Evolutionary conservation across 2,113 vertebrate species (phyloP).

Genomic region (Toxotes chatareus): DNA sequence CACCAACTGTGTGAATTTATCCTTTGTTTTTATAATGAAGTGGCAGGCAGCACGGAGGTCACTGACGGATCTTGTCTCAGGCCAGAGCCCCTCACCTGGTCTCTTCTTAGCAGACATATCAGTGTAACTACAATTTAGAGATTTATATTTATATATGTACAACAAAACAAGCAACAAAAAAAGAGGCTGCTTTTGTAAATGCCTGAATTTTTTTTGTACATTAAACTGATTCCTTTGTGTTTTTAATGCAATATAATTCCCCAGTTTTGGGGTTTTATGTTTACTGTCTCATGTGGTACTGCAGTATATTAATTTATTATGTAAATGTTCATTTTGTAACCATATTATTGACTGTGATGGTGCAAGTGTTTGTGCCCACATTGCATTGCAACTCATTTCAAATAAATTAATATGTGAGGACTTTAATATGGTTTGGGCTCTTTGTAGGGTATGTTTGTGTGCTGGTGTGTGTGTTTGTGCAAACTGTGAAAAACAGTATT

Average conservation of each 20-base stretch:
- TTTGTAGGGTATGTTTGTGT: not conserved
- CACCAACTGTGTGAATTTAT: slow-evolving; percentile 9
- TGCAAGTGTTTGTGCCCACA: slow-evolving; percentile 75
- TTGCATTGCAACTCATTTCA: slow-evolving; percentile 74
- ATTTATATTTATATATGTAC: slow-evolving; percentile 82
- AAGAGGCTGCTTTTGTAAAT: slow-evolving; percentile 80
- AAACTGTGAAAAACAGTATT: not conserved
- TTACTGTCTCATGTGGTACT: slow-evolving; percentile 77
- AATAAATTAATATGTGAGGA: slow-evolving; percentile 76
- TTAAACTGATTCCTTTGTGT: slow-evolving; percentile 70
- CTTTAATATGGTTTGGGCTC: not conserved
- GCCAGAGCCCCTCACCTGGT: slow-evolving; percentile 31
- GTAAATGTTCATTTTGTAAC: slow-evolving; percentile 80
- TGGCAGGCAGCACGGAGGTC: slow-evolving; percentile 14
- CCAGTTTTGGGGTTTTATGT: slow-evolving; percentile 63
- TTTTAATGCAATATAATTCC: slow-evolving; percentile 75
- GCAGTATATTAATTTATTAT: slow-evolving; percentile 83
- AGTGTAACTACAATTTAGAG: slow-evolving; percentile 68
- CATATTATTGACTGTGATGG: slow-evolving; percentile 74
- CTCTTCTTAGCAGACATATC: slow-evolving; percentile 66
- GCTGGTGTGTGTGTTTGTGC: not conserved
- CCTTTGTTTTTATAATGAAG: slow-evolving; percentile 19
- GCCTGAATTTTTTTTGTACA: slow-evolving; percentile 78
- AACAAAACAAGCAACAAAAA: slow-evolving; percentile 54
- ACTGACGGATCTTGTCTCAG: slow-evolving; percentile 35